Base-by-base conservation (phyloP, 2,113 vertebrate species). In the Microcebus tavaratra region DNA sequence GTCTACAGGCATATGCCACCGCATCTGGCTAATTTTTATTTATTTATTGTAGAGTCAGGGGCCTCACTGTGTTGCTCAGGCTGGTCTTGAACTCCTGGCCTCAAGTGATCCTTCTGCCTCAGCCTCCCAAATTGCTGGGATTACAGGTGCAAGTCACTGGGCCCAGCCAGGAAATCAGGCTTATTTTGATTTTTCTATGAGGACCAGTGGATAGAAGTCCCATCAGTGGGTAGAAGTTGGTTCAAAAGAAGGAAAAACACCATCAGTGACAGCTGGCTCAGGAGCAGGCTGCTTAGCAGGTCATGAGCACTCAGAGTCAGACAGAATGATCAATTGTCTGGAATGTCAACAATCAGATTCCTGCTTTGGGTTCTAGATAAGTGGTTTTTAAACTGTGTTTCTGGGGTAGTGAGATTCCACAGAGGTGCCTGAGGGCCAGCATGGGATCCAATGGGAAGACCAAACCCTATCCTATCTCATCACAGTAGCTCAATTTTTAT, bases 181-280 rank as follows among this genome's bases (percentile, higher is more conserved):
- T 81, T 70, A 75, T 53, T 95, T 95, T 95, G 8, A 70, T 39
- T 93, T 96, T 88, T 67, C 11, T 3, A 55, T 18, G 21, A 82
- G 61, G 17, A 65, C 36, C 10, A n/a, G 34, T 59, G 14, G 23
- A 23, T 36, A 45, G 25, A 81, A 86, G 65, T 86, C 20, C 14
- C 34, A 70, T 17, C 25, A 39, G 27, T 48, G 15, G 27, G 17
- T 59, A 55, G 31, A 50, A 80, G n/a, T 48, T 80, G 0, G 12
- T 61, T 29, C 11, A 79, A 50, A 87, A 88, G 70, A 75, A 68
- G 31, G 53, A 86, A 84, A 31, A 86, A 53, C 0, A 36, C 4
- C 59, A 5, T 27, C 55, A n/a, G 20, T 50, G 61, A 61, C 45
- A 55, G 59, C 1, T 72, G 61, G 6, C 70, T 57, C 17, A n/a